Percentiles rank a stretch among this genome's conserved stretches.
Conservation (phyloP, 2,797 vertebrate species). For the Coccyzus lansbergi region DNA sequence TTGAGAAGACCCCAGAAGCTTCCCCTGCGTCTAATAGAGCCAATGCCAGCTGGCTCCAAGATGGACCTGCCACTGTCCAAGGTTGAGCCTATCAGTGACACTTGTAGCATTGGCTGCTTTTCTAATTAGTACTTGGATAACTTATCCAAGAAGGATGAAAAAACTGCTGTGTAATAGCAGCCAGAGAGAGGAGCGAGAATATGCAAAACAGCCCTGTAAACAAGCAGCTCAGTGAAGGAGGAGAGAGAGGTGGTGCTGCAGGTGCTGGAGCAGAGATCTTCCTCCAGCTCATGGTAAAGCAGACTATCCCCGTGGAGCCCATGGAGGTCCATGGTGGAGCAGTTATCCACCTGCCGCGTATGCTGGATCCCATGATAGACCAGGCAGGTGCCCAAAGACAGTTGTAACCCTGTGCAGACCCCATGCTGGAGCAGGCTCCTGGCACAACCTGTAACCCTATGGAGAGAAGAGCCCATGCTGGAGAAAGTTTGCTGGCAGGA, state of each 20-base stretch:
- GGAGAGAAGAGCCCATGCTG: too few relatives aligned
- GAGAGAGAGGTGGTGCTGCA: neutral
- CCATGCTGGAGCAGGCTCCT: too few relatives aligned
- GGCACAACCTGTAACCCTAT: too few relatives aligned
- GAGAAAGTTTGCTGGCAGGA: too few relatives aligned
- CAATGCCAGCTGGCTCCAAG: neutral
- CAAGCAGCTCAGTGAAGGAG: neutral
- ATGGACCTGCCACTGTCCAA: accelerated
- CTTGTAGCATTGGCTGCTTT: too few relatives aligned
- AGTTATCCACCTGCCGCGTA: too few relatives aligned
- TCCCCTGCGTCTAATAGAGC: accelerated
- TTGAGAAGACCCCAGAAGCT: neutral
- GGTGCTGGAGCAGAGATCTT: too few relatives aligned
- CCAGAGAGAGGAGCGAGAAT: neutral
- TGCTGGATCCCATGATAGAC: too few relatives aligned
- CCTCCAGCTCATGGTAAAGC: neutral
- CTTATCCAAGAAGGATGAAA: accelerated
- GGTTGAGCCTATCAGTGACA: accelerated
- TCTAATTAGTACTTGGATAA: accelerated
- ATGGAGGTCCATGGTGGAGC: too few relatives aligned
- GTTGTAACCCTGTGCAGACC: too few relatives aligned
- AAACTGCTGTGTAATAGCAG: neutral
- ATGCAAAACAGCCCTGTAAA: neutral
- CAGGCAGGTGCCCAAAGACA: too few relatives aligned
- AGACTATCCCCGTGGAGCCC: too few relatives aligned